Evolutionary conservation across 1,140 invertebrate genomes (phyloP), one percentile per base, ranked within the genome.

Genomic region (Pseudomyrmex dendroicus): DNA sequence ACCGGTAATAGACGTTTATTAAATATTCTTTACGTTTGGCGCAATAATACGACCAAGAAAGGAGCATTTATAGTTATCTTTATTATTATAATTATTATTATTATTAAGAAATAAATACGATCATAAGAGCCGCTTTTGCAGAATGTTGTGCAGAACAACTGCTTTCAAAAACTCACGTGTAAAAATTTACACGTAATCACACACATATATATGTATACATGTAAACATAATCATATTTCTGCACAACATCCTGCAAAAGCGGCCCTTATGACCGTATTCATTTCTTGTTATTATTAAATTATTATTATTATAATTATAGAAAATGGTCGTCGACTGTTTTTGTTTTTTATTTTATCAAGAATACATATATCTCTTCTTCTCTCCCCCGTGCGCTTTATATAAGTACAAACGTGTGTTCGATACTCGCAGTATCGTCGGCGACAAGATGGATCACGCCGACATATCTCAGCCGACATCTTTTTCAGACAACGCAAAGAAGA

Each of bases 391-490:
- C 35, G 35, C 35, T 35, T 35, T 35, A 22, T 50, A 50, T 52
- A 44, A 48, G 66, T 35, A 22, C 61, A 67, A n/a, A 17, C 64
- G 63, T 56, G 48, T 57, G 72, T 62, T 67, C 74, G 74, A 77
- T 77, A 77, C 74, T 68, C 35, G 76, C 52, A 56, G 54, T 72
- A 68, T 72, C 66, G 62, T 25, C 62, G 76, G 17, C 76, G 64
- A 70, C 76, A 72, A 80, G 76, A 80, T 80, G 46, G 76, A 80
- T 80, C 66, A 52, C 15, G 66, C 35, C 67, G 76, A 80, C 76
- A 72, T 72, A 80, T 70, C 76, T 68, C 44, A 72, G 76, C 76
- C 76, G 76, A 80, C 66, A 80, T 80, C 66, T 80, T 80, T 80
- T 50, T 50, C 76, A 80, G 76, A 59, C 64, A 59, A 80, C 66